Evolutionary conservation across 2,113 vertebrate genomes (phyloP).

Genomic region (Sminthopsis crassicaudata): DNA sequence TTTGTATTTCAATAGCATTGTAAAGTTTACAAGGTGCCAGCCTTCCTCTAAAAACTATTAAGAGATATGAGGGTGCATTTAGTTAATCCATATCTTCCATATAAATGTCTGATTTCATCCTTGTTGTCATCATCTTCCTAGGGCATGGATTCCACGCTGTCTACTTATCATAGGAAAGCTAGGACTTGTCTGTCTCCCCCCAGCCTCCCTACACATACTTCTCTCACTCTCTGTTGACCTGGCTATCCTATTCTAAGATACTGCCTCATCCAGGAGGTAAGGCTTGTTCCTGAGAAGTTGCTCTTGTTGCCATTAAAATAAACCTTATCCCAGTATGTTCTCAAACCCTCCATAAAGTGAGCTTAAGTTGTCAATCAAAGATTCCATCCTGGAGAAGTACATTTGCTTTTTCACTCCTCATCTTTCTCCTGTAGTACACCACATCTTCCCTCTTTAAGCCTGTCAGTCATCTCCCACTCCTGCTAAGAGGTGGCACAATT

Average conservation of each 20-base stretch:
- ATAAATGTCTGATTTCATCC: not conserved
- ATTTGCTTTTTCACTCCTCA: not conserved
- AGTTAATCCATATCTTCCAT: not conserved
- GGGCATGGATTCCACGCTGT: not conserved
- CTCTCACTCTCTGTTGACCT: not conserved
- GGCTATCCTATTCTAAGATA: not conserved
- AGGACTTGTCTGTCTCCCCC: not conserved
- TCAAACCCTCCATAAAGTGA: not conserved
- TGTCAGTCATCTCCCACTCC: constrained; percentile 58
- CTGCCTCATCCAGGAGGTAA: not conserved
- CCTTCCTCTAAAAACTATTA: not conserved
- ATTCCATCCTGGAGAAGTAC: not conserved
- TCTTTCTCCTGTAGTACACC: not conserved
- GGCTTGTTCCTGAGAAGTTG: not conserved
- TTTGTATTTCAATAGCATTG: not conserved
- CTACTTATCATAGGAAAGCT: not conserved
- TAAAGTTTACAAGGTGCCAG: not conserved
- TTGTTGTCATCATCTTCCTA: not conserved
- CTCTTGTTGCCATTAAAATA: not conserved
- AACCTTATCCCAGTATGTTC: not conserved
- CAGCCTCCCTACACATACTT: not conserved
- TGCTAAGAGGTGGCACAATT: constrained; percentile 80
- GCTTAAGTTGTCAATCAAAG: not conserved
- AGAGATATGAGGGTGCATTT: not conserved
- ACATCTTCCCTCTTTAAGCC: not conserved